phyloP scores from a whole-genome alignment of 2,113 vertebrate species.

The Xiphias gladius region DNA sequence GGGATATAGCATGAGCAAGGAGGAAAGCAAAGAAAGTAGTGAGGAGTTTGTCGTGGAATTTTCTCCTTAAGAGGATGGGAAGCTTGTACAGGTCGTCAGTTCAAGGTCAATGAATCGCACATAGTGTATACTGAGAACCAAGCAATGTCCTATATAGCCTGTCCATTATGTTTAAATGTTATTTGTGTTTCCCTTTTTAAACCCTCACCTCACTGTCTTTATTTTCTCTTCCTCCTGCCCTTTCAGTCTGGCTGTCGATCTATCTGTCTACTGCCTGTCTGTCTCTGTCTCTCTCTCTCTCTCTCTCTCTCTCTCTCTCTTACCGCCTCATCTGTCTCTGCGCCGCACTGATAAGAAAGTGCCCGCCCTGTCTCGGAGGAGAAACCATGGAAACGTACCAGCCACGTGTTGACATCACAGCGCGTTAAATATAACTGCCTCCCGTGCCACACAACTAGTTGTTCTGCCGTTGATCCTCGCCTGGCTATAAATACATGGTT shows the following conservation, averaged over 20 bases:
- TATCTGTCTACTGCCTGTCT: constrained; percentile 38
- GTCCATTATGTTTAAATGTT: constrained; percentile 46
- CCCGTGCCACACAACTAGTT: constrained; percentile 79
- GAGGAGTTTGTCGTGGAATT: constrained; percentile 26
- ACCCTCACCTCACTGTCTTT: constrained; percentile 49
- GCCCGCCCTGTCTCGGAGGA: constrained; percentile 72
- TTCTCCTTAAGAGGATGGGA: constrained; percentile 11
- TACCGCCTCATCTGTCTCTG: constrained; percentile 65
- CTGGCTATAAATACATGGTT: constrained; percentile 85
- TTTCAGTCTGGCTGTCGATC: constrained; percentile 48
- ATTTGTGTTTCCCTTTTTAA: constrained; percentile 57
- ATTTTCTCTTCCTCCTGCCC: constrained; percentile 52
- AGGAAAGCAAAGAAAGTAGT: constrained; percentile 15
- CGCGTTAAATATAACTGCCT: constrained; percentile 83
- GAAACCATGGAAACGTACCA: constrained; percentile 84
- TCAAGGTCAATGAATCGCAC: constrained; percentile 54
- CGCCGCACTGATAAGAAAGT: constrained; percentile 74
- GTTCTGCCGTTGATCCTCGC: constrained; percentile 79
- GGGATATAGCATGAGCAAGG: not conserved
- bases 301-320: constrained; percentile 30
- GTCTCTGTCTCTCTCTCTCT: constrained; percentile 30
- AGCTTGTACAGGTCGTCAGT: constrained; percentile 18
- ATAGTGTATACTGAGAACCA: not conserved
- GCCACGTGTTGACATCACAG: constrained; percentile 83
- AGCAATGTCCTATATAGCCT: constrained; percentile 24